Conservation (phyloP, 2,888 invertebrate genomes). For the Dendrolimus houi region DNA sequence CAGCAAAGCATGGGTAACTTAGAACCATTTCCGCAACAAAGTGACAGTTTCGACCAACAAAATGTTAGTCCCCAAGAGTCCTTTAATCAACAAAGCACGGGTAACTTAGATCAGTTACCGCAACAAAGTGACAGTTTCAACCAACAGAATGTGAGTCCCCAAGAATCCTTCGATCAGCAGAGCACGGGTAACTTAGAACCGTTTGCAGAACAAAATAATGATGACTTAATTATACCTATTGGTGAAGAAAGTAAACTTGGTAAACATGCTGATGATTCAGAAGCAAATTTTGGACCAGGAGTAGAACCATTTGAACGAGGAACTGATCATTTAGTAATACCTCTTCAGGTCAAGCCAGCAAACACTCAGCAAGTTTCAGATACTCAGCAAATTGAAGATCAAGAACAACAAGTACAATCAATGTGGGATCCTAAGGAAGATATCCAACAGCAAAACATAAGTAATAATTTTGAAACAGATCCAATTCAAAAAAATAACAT, state of each 20-base stretch:
- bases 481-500: background rate
- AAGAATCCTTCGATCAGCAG: background rate
- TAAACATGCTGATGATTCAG: background rate
- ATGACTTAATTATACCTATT: background rate
- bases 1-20: constrained; percentile 1
- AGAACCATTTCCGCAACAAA: constrained; percentile 20
- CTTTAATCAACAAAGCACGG: background rate
- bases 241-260: background rate
- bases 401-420: background rate
- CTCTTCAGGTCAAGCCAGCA: background rate
- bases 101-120: background rate
- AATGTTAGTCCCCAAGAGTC: background rate
- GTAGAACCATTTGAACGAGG: background rate
- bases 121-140: background rate
- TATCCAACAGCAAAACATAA: no score
- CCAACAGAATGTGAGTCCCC: background rate
- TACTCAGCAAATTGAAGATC: background rate
- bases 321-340: background rate
- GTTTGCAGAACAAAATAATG: constrained; percentile 5
- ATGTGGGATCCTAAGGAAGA: background rate
- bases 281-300: background rate
- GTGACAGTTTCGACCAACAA: constrained; percentile 17
- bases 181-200: background rate
- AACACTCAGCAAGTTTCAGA: background rate
- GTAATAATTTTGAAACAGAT: no score